Percentiles rank a stretch among this genome's conserved stretches.
Conservation (phyloP, 2,113 vertebrate species). For the Brachypodius melanocephalos region DNA sequence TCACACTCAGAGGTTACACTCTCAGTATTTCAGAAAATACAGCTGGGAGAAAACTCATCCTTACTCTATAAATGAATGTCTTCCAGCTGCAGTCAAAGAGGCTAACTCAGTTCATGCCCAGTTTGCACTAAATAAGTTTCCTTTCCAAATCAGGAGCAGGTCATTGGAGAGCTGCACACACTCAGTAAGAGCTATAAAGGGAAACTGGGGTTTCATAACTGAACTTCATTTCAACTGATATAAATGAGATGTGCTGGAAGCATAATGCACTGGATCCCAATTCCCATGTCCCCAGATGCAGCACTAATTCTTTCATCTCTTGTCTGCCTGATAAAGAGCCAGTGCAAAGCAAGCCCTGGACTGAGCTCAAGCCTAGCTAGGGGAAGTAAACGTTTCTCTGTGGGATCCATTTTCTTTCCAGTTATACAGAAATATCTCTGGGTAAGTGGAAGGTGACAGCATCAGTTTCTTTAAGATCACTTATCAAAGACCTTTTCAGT, state of each 20-base stretch:
- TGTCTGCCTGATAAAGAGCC: neutral
- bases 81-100: neutral
- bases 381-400: neutral
- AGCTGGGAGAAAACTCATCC: neutral
- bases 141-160: conserved; percentile 19
- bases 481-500: neutral
- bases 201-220: neutral
- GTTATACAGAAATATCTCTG: neutral
- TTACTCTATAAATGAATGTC: neutral
- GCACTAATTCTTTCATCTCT: neutral
- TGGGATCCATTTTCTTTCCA: neutral
- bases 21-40: neutral
- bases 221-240: neutral
- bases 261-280: neutral
- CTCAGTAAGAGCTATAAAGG: neutral
- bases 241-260: neutral
- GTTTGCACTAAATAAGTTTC: neutral
- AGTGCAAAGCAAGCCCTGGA: neutral
- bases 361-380: neutral
- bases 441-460: neutral
- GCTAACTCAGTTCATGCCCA: neutral
- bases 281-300: neutral
- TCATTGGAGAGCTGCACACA: neutral
- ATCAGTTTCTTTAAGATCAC: neutral
- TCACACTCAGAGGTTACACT: neutral